A percentile compares a stretch with the other conserved stretches of the same genome.
phyloP scores from a whole-genome alignment of 30 jellyfish, hydroid and myxozoan genomes.

The Hydra vulgaris region DNA sequence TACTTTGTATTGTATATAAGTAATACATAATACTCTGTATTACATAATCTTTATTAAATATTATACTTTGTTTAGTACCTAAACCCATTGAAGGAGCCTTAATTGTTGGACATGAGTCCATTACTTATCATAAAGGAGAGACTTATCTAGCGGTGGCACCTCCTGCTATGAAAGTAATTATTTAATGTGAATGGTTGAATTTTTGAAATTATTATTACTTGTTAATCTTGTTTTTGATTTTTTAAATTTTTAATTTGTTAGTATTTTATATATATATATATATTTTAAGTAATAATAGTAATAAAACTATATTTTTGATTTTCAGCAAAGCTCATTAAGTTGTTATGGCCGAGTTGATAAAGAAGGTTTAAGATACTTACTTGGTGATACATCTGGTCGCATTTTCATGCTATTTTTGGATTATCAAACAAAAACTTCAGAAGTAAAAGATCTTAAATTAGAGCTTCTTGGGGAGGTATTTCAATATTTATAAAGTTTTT shows the following conservation, averaged over 20 bases:
- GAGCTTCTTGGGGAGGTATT: conserved; percentile 82
- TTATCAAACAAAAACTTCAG: conserved; percentile 36
- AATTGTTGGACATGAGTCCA: conserved; percentile 80
- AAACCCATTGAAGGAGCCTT: conserved; percentile 80
- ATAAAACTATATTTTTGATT: neutral
- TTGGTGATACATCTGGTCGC: conserved; percentile 81
- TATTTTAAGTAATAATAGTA: conserved; percentile 5
- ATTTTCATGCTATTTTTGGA: conserved; percentile 73
- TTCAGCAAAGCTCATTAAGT: conserved; percentile 58
- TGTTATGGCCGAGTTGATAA: conserved; percentile 78
- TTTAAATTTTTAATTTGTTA: neutral
- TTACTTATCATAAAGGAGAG: conserved; percentile 87
- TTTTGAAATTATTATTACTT: neutral
- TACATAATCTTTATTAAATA: too few relatives aligned
- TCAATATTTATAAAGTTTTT: neutral
- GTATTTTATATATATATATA: too few relatives aligned
- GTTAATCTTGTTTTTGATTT: neutral
- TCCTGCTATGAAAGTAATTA: conserved; percentile 65
- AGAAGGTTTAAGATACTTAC: conserved; percentile 64
- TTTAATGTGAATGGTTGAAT: neutral
- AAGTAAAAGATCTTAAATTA: conserved; percentile 66
- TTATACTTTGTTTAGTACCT: conserved; percentile 39
- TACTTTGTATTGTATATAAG: neutral
- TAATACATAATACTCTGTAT: too few relatives aligned
- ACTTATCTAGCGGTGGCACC: conserved; percentile 91